These are phyloP conservation scores for Microplitis demolitor DNA, from an alignment of 1,140 invertebrate genomes.

Conservation along the genomic window DNA sequence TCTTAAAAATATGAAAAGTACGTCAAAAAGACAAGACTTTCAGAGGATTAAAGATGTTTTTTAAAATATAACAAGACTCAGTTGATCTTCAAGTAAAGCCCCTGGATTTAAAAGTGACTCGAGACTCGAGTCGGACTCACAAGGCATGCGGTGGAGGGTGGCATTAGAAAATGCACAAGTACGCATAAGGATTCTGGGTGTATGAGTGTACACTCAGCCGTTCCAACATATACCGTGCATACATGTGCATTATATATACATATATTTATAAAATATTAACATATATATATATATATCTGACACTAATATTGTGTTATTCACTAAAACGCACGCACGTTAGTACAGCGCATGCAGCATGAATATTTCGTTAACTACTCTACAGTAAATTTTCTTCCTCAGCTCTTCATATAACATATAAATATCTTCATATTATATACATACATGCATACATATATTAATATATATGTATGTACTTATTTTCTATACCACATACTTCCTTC, in stretches of 20 bases:
- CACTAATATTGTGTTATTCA: slow-evolving; percentile 1
- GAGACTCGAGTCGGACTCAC: background rate
- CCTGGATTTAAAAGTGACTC: slow-evolving; percentile 12
- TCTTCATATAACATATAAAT: background rate
- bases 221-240: background rate
- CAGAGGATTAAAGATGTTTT: background rate
- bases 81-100: slow-evolving; percentile 3
- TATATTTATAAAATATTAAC: slow-evolving; percentile 4
- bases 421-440: background rate
- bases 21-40: too few relatives aligned
- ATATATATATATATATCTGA: background rate
- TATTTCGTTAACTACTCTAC: slow-evolving; percentile 35
- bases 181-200: background rate
- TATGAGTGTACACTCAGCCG: slow-evolving; percentile 10
- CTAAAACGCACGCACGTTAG: slow-evolving; percentile 16
- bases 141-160: slow-evolving; percentile 17
- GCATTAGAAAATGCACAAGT: slow-evolving; percentile 22
- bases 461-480: background rate
- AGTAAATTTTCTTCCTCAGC: slow-evolving; percentile 18
- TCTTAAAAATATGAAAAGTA: background rate
- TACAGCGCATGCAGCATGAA: slow-evolving; percentile 40
- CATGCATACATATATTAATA: background rate
- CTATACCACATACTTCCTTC: background rate
- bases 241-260: slow-evolving; percentile 12
- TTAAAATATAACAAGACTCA: background rate